phyloP scores from a whole-genome alignment of 2,113 vertebrate genomes.

The Sciurus niger region DNA sequence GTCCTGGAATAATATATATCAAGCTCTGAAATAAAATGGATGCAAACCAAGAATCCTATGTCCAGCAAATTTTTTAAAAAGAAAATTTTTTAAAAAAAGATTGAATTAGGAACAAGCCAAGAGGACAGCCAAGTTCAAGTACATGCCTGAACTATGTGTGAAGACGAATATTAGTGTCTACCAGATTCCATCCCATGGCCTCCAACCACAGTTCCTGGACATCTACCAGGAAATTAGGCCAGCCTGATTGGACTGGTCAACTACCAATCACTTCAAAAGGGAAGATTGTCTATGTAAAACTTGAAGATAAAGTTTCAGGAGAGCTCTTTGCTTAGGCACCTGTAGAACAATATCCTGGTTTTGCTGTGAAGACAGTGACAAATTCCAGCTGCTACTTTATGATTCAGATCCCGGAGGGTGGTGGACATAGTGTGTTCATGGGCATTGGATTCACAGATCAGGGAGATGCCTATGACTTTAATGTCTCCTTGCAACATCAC shows the following conservation, averaged over 20 bases:
- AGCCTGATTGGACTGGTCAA: constrained; percentile 97
- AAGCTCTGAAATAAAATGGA: no score
- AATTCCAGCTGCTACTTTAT: constrained; percentile 98
- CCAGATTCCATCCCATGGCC: constrained; percentile 95
- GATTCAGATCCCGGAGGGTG: constrained; percentile 96
- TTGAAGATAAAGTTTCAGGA: constrained; percentile 92
- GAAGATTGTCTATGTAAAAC: constrained; percentile 96
- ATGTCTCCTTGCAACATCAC: constrained; percentile 98
- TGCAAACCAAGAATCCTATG: no score
- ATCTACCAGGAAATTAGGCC: constrained; percentile 98
- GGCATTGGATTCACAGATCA: constrained; percentile 68
- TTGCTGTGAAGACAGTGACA: constrained; percentile 95
- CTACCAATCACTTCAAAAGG: constrained; percentile 97
- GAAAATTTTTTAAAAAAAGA: not conserved
- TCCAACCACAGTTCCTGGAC: constrained; percentile 93
- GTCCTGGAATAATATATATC: no score
- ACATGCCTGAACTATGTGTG: constrained; percentile 96
- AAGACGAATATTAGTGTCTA: constrained; percentile 97
- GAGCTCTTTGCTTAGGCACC: no score
- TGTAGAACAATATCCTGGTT: constrained; percentile 81
- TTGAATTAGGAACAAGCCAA: constrained; percentile 74
- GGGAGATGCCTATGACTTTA: constrained; percentile 98
- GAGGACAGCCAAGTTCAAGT: constrained; percentile 95
- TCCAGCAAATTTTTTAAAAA: no score
- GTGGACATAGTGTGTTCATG: constrained; percentile 89